Base-by-base conservation (phyloP, 2,113 vertebrate species). In the Dipodomys spectabilis region DNA sequence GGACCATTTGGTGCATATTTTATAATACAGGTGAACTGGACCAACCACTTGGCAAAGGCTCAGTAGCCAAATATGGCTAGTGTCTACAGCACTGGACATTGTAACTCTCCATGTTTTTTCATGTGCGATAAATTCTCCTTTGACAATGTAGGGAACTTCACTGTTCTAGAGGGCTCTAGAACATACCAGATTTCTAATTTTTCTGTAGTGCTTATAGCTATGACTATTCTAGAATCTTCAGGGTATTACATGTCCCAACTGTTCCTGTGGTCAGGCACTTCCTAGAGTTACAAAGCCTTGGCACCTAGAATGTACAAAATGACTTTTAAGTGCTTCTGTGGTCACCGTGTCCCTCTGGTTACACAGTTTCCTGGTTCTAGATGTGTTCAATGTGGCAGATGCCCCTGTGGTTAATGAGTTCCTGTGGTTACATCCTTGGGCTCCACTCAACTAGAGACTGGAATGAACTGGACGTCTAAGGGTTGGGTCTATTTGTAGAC, bases 401-500 rank as follows among this genome's bases (percentile, higher is more conserved):
- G 28, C 16, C 20, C 27, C 28, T 22, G 4, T 20, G 35, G 64
- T 19, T 32, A 11, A 13, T 53, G 82, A 2, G 57, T 19, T 67
- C 13, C 7, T 49, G 25, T n/a, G 30, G 62, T 69, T n/a, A 13
- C 32, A 60, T 19, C 22, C 27, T 32, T 16, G 32, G 72, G 28
- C 30, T 79, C 30, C 11, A 53, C 49, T 53, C 12, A 53, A 53
- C 49, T 53, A 83, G 72, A 65, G 32, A 13, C 15, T 73, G 30
- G 35, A 19, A 5, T 4, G 79, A 28, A 4, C 4, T 18, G 11
- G 62, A 75, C 39, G 68, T 23, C 19, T 23, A 45, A 60, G 39
- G 27, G 0, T 0, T 5, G n/a, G 2, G 11, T 6, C 16, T 22
- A 6, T 18, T 30, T 23, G 9, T 15, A 45, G 49, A 16, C 25